A percentile compares a stretch with the other conserved stretches of the same genome.
phyloP scores from a whole-genome alignment of 2,797 vertebrate species.

The Lagocephalus sceleratus region DNA sequence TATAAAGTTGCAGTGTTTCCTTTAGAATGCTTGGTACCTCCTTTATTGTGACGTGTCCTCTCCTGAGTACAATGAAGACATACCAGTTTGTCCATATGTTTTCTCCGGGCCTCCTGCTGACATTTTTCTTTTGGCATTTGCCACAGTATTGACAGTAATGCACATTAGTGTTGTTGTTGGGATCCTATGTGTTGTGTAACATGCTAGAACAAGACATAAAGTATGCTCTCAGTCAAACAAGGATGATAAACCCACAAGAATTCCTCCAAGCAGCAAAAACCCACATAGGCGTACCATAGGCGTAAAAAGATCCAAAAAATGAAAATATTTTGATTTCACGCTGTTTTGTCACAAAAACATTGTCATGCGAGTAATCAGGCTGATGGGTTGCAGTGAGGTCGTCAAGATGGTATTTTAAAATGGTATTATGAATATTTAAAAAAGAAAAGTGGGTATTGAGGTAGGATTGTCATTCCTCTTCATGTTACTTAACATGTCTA shows the following conservation, averaged over 20 bases:
- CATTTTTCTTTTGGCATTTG: not conserved
- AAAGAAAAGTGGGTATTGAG: too few relatives aligned
- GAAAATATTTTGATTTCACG: slow-evolving; percentile 9
- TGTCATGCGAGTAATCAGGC: slow-evolving; percentile 32
- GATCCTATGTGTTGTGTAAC: not conserved
- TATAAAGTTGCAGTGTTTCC: too few relatives aligned
- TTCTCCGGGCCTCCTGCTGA: slow-evolving; percentile 2
- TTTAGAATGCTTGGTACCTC: too few relatives aligned
- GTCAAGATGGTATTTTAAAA: slow-evolving; percentile 36
- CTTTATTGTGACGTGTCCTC: too few relatives aligned
- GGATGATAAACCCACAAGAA: not conserved
- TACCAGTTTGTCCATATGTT: not conserved
- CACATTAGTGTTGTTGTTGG: not conserved
- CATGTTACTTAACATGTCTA: too few relatives aligned
- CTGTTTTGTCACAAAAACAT: slow-evolving; percentile 13
- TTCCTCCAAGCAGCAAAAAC: too few relatives aligned
- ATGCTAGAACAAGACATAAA: slow-evolving; percentile 15
- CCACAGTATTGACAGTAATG: not conserved
- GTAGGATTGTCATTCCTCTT: too few relatives aligned
- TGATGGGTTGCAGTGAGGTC: slow-evolving; percentile 45
- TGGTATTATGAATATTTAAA: too few relatives aligned
- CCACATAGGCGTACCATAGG: too few relatives aligned
- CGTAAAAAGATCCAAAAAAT: too few relatives aligned
- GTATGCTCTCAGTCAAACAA: not conserved
- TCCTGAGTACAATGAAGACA: not conserved